Conservation (phyloP, 2,797 vertebrate species). For the Falco berigora region DNA sequence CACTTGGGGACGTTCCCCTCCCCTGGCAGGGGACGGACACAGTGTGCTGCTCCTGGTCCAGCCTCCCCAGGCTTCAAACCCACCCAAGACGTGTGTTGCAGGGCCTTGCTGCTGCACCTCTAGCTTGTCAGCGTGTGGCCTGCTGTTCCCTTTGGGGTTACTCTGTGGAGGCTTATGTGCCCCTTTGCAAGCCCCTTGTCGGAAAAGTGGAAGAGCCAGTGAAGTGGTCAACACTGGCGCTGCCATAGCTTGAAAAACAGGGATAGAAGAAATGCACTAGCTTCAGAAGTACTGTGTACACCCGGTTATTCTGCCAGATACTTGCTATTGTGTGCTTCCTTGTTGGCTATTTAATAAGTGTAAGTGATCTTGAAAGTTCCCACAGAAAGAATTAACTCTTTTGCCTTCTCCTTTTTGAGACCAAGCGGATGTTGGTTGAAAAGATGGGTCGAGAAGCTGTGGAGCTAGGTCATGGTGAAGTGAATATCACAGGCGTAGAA, state of each 20-base stretch:
- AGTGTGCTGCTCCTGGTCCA: neutral
- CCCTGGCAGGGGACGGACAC: neutral
- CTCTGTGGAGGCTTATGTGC: neutral
- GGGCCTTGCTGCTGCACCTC: neutral
- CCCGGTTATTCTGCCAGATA: neutral
- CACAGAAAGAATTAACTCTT: neutral
- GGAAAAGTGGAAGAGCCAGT: neutral
- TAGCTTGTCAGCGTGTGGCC: neutral
- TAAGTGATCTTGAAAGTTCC: neutral
- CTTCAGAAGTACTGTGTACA: neutral
- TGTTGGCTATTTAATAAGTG: neutral
- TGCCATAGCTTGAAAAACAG: neutral
- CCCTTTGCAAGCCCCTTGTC: neutral
- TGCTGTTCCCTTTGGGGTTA: neutral
- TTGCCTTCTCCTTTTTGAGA: conserved; percentile 73
- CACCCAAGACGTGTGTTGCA: neutral
- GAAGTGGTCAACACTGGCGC: neutral
- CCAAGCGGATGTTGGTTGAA: conserved; percentile 98
- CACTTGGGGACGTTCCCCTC: rapidly evolving
- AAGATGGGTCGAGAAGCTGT: conserved; percentile 99
- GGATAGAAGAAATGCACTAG: neutral
- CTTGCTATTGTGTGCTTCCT: neutral
- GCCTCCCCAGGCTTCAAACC: neutral
- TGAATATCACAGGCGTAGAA: conserved; percentile 97
- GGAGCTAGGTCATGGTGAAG: conserved; percentile 95